Base-by-base conservation (phyloP, 2,888 invertebrate species). In the Scaptomyza polygonia region DNA sequence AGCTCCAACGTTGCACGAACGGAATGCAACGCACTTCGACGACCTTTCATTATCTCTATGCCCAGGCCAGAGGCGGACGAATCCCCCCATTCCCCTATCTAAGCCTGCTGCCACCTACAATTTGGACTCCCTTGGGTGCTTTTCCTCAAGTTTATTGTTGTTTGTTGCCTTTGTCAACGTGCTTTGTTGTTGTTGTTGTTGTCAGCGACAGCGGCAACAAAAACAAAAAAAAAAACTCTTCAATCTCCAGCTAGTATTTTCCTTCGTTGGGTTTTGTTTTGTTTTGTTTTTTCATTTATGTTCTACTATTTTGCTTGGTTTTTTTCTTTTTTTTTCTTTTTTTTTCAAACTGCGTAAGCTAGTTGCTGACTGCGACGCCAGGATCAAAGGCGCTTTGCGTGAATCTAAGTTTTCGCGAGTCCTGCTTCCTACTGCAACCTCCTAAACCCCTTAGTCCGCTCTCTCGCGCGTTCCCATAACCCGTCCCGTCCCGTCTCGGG, bases 1-100 rank as follows among this genome's bases (percentile, higher is more conserved):
- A 57, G 55, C 70, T 65, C 30, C 45, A 32, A 32, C 40, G 27
- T 32, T 40, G 61, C 64, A 48, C 48, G 54, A 40, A 48, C 40
- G 54, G 61, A 48, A 55, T 48, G 72, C 64, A 67, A 79, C 87
- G 88, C 87, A 83, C 75, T 88, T 86, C 68, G 88, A 79, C 89
- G 89, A 88, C 88, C 85, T 85, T 88, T 88, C 77, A 88, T 89
- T 89, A 85, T 89, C 83, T 78, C 48, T 32, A n/a, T 34, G 49
- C 49, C 25, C 32, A 42, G 39, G 11, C 32, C 9, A 18, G 14
- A 51, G 16, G 51, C 29, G 16, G 9, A n/a, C 9, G 16, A 16
- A 27, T 1, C 1, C 6, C 0, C 6, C 25, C 25, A 4, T 14
- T 1, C 3, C 14, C 21, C 0, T 5, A 5, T 5, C 25, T 3